Evolutionary conservation across 2,888 invertebrate genomes (phyloP), one percentile per base, ranked within the genome.

Genomic region (Mythimna loreyi): DNA sequence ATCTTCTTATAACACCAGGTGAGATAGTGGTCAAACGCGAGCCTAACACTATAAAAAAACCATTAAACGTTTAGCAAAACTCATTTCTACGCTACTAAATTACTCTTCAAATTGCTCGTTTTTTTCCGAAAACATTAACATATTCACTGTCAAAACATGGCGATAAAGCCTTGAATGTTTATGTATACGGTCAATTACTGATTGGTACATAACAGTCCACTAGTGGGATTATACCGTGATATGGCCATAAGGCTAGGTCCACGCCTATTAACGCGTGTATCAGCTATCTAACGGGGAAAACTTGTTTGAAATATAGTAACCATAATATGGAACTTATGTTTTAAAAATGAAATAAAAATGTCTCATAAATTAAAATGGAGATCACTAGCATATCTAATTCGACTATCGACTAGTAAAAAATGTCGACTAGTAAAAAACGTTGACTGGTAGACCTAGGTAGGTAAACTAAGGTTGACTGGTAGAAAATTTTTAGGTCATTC

Each of bases 261-360:
- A 49, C 40, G 75, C 63, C 63, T 72, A 66, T 71, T 56, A 67
- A 70, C 47, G 61, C 33, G 68, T 67, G 72, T 71, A 59, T 67
- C 59, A 68, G 50, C 45, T 52, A 50, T 55, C 23, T 71, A 81
- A 75, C 82, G 82, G 81, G 75, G 43, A 6, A 73, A 81, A 81
- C 81, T 55, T 72, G 79, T 75, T 73, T 57, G 67, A 62, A 60
- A 66, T 49, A 65, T 65, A 73, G 30, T 55, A n/a, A n/a, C n/a
- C n/a, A n/a, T n/a, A n/a, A n/a, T n/a, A n/a, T n/a, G n/a, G n/a
- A n/a, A 49, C 1, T 1, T 6, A n/a, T 1, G 9, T 25, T 55
- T 61, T 25, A 3, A 30, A 40, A 21, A 16, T 30, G 16, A 25
- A 30, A 47, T 47, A 3, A 13, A 53, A 23, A 16, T 61, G 23